phyloP scores from a whole-genome alignment of 2,888 invertebrate species.

The Coenonympha arcania region DNA sequence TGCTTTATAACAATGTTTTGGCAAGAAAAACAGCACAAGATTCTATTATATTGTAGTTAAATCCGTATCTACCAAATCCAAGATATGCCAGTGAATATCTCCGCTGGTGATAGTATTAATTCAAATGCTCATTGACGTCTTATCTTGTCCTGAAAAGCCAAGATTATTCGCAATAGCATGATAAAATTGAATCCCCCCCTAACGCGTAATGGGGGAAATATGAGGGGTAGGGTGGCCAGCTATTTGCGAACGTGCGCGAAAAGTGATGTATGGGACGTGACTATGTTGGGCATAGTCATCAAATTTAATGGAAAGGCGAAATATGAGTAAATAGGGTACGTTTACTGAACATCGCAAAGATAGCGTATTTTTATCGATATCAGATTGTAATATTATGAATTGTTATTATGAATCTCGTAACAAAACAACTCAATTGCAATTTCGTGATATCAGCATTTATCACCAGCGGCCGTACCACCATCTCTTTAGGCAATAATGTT shows the following conservation, averaged over 20 bases:
- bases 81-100: not conserved
- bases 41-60: too few relatives aligned
- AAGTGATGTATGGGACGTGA: constrained; percentile 6
- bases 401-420: not conserved
- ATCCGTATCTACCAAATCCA: too few relatives aligned
- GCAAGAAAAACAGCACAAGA: too few relatives aligned
- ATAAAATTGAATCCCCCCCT: constrained; percentile 34
- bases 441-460: too few relatives aligned
- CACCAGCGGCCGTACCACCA: too few relatives aligned
- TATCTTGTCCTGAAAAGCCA: constrained; percentile 13
- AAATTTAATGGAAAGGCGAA: constrained; percentile 5
- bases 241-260: constrained; percentile 1
- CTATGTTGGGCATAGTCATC: not conserved
- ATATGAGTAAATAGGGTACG: not conserved
- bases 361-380: not conserved
- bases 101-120: not conserved
- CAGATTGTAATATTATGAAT: not conserved
- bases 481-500: too few relatives aligned
- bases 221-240: constrained; percentile 22
- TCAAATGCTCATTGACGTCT: constrained; percentile 1
- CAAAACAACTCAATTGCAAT: too few relatives aligned
- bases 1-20: too few relatives aligned
- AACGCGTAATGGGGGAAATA: constrained; percentile 32
- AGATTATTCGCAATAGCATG: constrained; percentile 23
- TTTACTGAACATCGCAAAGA: not conserved